These are phyloP conservation scores for Dynastes maya DNA, from an alignment of 2,888 invertebrate genomes.

Conservation along the genomic window DNA sequence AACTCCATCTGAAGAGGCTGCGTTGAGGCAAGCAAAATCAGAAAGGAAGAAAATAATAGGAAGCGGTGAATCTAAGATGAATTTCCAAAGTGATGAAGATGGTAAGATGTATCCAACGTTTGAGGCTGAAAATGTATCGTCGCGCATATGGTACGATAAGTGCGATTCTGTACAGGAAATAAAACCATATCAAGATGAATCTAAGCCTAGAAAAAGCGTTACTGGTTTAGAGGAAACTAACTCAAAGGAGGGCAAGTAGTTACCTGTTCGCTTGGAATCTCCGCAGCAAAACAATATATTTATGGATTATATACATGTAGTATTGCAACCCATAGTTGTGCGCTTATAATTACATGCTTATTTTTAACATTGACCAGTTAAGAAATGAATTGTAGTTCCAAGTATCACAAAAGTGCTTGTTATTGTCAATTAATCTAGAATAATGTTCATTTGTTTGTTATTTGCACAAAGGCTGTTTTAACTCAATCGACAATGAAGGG, in stretches of 20 bases:
- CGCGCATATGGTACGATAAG: background rate
- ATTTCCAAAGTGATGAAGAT: background rate
- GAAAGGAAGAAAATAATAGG: constrained; percentile 64
- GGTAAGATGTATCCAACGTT: background rate
- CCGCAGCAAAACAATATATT: too few species aligned
- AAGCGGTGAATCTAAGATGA: background rate
- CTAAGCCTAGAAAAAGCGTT: background rate
- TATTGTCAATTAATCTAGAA: too few species aligned
- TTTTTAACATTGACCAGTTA: too few species aligned
- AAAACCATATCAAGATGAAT: background rate
- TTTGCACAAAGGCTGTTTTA: too few species aligned
- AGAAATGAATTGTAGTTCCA: too few species aligned
- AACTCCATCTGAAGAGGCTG: constrained; percentile 74
- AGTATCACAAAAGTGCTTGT: too few species aligned
- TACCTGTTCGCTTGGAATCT: too few species aligned
- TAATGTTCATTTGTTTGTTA: too few species aligned
- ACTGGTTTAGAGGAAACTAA: background rate
- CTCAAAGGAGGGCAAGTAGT: background rate
- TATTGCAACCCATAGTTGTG: too few species aligned
- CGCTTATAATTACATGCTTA: too few species aligned
- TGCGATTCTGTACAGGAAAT: background rate
- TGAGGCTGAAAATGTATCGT: background rate
- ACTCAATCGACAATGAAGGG: too few species aligned
- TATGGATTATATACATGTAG: too few species aligned
- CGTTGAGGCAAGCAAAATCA: constrained; percentile 75